Percentiles rank a stretch among this genome's conserved stretches.
phyloP scores from a whole-genome alignment of 2,888 invertebrate species.

The Philopedon plagiatum region DNA sequence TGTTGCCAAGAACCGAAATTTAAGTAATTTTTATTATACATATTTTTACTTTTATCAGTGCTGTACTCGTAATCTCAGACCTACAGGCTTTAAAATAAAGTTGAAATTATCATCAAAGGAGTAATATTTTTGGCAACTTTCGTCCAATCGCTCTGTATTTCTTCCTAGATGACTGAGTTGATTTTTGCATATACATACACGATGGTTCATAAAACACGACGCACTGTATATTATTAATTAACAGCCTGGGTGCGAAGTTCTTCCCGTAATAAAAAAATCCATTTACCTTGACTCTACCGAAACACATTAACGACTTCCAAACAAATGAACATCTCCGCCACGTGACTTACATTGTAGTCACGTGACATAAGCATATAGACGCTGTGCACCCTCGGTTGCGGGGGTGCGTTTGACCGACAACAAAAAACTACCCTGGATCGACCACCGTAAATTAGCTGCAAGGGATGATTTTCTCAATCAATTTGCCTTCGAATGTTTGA shows the following conservation, averaged over 20 bases:
- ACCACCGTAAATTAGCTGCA: conserved; percentile 27
- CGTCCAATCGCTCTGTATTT: no score
- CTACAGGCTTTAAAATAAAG: neutral
- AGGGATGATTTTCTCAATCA: conserved; percentile 39
- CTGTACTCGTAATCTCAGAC: neutral
- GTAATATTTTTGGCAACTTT: no score
- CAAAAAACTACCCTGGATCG: conserved; percentile 20
- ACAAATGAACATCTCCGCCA: conserved; percentile 52
- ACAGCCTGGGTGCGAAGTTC: neutral
- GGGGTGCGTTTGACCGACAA: conserved; percentile 41
- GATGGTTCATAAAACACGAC: no score
- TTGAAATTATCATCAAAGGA: no score
- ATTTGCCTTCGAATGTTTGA: conserved; percentile 39
- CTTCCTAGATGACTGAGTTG: no score
- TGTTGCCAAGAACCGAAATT: neutral
- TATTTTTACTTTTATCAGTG: conserved; percentile 8
- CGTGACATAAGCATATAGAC: conserved; percentile 30
- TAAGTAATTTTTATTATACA: neutral
- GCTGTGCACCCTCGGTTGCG: conserved; percentile 41
- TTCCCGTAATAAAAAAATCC: neutral
- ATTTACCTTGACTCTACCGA: conserved; percentile 23
- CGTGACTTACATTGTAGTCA: conserved; percentile 35
- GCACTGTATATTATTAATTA: neutral
- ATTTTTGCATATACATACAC: neutral
- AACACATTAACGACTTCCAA: conserved; percentile 48